These are phyloP conservation scores for Diplolepis rosae DNA, from an alignment of 2,888 invertebrate genomes.

Conservation along the genomic window DNA sequence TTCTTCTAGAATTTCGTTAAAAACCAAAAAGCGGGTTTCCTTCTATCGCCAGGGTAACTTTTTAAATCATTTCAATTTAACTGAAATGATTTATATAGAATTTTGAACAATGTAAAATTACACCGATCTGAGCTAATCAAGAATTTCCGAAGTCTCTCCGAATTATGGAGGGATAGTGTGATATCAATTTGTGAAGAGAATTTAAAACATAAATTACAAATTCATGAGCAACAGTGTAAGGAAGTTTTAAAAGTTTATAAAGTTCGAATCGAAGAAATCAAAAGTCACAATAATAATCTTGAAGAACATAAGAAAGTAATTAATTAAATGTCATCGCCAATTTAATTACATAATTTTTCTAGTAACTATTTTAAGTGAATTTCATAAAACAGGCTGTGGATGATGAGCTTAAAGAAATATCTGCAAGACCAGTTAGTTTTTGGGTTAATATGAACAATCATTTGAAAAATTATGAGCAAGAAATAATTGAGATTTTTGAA, in stretches of 20 bases:
- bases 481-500: background rate
- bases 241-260: constrained; percentile 41
- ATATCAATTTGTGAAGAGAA: constrained; percentile 28
- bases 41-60: too few relatives aligned
- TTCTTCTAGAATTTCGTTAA: too few relatives aligned
- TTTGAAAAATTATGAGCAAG: background rate
- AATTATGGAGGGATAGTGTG: constrained; percentile 42
- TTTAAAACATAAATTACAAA: constrained; percentile 38
- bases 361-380: background rate
- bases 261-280: constrained; percentile 44
- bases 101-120: constrained; percentile 40
- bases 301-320: constrained; percentile 47
- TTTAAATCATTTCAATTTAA: background rate
- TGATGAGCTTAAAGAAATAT: background rate
- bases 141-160: constrained; percentile 33
- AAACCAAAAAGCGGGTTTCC: too few relatives aligned
- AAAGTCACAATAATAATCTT: constrained; percentile 41
- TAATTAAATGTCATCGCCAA: background rate
- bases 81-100: constrained; percentile 21
- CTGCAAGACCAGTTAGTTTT: background rate
- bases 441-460: background rate
- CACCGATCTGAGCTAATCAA: constrained; percentile 37
- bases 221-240: constrained; percentile 35
- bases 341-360: background rate
- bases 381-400: constrained; percentile 36